phyloP scores from a whole-genome alignment of 2,797 vertebrate species.

The Adrianichthys oophorus region DNA sequence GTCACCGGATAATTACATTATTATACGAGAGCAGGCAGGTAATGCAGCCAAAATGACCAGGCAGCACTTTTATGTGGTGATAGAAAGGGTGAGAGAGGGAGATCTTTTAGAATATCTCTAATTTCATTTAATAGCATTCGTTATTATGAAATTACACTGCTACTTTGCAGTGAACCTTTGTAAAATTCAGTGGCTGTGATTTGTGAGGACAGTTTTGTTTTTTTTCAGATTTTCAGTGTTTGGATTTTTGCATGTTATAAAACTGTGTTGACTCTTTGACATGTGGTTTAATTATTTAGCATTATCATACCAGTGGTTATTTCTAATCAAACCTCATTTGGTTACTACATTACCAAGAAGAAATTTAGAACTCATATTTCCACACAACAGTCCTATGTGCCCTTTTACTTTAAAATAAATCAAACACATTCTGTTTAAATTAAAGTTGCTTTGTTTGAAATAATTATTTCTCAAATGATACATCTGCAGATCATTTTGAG shows the following conservation, averaged over 20 bases:
- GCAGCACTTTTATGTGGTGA: conserved; percentile 52
- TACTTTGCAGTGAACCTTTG: conserved; percentile 38
- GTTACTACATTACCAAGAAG: not conserved
- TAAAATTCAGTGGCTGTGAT: conserved; percentile 41
- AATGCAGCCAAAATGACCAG: conserved; percentile 65
- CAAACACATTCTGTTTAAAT: conserved; percentile 49
- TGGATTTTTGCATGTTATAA: conserved; percentile 16
- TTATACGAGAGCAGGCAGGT: conserved; percentile 66
- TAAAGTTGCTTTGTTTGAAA: conserved; percentile 50
- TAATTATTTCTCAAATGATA: conserved; percentile 52
- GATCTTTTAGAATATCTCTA: conserved; percentile 58
- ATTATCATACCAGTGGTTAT: not conserved
- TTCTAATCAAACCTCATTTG: conserved; percentile 11
- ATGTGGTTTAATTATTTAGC: conserved; percentile 13
- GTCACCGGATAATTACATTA: conserved; percentile 69
- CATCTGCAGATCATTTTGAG: conserved; percentile 57
- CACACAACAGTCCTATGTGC: not conserved
- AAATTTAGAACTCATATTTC: not conserved
- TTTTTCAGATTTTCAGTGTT: conserved; percentile 18
- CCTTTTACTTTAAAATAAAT: conserved; percentile 6
- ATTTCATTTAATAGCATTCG: conserved; percentile 57
- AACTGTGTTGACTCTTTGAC: conserved; percentile 14
- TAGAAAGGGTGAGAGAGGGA: conserved; percentile 1
- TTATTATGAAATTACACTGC: conserved; percentile 56
- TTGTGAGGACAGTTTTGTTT: not conserved